Evolutionary conservation across 2,888 invertebrate species (phyloP), one percentile per base, ranked within the genome.

Genomic region (Lissonota sp.): DNA sequence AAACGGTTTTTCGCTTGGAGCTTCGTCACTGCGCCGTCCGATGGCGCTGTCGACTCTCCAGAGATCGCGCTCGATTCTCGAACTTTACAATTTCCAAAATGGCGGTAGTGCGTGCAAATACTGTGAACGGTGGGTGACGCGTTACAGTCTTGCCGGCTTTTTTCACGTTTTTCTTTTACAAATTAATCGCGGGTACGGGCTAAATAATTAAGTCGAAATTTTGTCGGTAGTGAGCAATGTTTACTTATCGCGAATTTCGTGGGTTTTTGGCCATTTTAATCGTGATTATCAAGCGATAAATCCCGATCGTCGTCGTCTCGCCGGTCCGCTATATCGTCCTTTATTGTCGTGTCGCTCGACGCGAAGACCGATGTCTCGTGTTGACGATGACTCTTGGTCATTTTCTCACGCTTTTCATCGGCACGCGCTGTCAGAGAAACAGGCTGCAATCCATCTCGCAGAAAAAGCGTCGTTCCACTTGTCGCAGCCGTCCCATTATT

Each of bases 401-500:
- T 8, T 72, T 66, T 60, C 16, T 57, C 16, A n/a, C 42, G 42
- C 7, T 53, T 67, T 60, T 62, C 71, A 16, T 73, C n/a, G n/a
- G 71, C 79, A 26, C 69, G 58, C 46, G 57, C 73, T 53, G 83
- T 83, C 12, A 85, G 57, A 0, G 84, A 39, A 8, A 85, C 63
- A 0, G 87, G 83, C 10, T 85, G 78, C 1, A 87, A 85, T 2
- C 83, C 83, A 0, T 85, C 86, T 0, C 89, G 87, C 0, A 90
- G 77, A 49, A 90, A 64, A 4, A 90, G 44, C 0, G 89, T 79
- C 1, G 87, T 76, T 0, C 87, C 75, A 0, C 83, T 53, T 4
- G 87, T 76, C 4, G 87, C 72, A 0, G 84, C 40, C 6, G 87
- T 89, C 0, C 85, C 37, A 66, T 87, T 90, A 6, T 87, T 88